Conservation (phyloP, 2,888 invertebrate species). For the Aleiodes leptofemur region DNA sequence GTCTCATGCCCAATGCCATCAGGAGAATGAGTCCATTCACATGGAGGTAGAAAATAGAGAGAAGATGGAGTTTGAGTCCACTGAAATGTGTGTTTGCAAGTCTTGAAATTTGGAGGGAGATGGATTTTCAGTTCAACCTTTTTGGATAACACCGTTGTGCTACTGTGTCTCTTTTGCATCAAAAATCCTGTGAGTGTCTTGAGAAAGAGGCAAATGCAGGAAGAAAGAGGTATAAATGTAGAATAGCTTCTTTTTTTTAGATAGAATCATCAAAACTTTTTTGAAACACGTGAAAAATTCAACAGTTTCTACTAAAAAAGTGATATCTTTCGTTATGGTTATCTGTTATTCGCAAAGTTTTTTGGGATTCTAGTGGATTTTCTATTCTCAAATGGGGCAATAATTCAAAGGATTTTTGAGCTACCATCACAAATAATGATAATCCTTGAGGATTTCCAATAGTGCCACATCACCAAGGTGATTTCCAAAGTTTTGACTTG, state of each 20-base stretch:
- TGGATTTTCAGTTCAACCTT: conserved; percentile 8
- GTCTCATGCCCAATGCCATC: not conserved
- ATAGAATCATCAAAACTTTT: conserved; percentile 62
- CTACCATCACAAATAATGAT: not conserved
- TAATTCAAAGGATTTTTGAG: conserved; percentile 26
- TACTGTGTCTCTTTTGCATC: conserved; percentile 37
- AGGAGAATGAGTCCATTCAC: conserved; percentile 18
- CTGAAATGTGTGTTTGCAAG: not conserved
- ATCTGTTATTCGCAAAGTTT: conserved; percentile 23
- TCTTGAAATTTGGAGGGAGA: conserved; percentile 5
- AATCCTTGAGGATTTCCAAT: conserved; percentile 1
- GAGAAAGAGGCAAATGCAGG: conserved; percentile 62
- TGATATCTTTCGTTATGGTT: conserved; percentile 28
- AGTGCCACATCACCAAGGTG: not conserved
- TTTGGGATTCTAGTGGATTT: not conserved
- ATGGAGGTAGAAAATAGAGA: not conserved
- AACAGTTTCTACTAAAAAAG: conserved; percentile 1
- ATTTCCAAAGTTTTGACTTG: not conserved
- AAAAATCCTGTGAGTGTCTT: conserved; percentile 55
- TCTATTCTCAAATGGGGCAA: conserved; percentile 12
- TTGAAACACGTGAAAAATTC: conserved; percentile 5
- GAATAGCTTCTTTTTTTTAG: conserved; percentile 54
- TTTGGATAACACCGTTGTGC: conserved; percentile 21
- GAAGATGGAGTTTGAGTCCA: not conserved
- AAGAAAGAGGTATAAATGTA: conserved; percentile 49